Evolutionary conservation across 2,797 vertebrate genomes (phyloP), one percentile per base, ranked within the genome.

Genomic region (Natrix natrix): DNA sequence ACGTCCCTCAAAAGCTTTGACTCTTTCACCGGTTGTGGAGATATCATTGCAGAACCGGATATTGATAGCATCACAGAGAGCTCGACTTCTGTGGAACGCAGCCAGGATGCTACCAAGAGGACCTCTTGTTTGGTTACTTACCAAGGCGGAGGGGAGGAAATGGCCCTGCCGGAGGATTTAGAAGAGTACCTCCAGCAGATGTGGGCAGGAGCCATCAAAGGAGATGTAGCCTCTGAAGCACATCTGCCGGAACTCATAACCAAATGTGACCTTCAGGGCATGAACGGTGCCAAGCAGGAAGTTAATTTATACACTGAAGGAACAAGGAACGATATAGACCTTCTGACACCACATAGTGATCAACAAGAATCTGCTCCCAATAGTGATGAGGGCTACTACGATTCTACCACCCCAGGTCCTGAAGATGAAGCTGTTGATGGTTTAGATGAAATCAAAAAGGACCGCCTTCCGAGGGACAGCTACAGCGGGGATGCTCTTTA

Each of bases 401-500:
- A 99, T 93, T 99, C 99, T 1, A 99, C 98, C 16, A 99, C 99
- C 0, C 99, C 99, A 0, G 99, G 99, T 86, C 99, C 97, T 0
- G 99, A 99, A 5, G 99, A 99, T 0, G 98, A 99, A 37, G 97
- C 96, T 0, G 98, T 98, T 17, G 99, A 99, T 78, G 98, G 98
- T 92, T 93, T 97, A 0, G 96, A 98, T 14, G 96, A 98, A 94
- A 96, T 98, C 12, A 97, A 94, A 89, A 98, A 98, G 88, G 98
- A 99, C 66, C 98, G 98, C 57, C 97, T 99, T 86, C 99, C 99
- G 54, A 97, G 99, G 69, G 99, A 99, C 96, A 99, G 99, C 95
- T 99, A 99, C 96, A 99, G 99, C 0, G 99, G 99, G 0, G 99
- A 99, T 92, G 99, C 99, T 24, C 98, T 99, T 54, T 99, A 99